Conservation (phyloP, 2,888 invertebrate genomes). For the Cartodere bifasciata region DNA sequence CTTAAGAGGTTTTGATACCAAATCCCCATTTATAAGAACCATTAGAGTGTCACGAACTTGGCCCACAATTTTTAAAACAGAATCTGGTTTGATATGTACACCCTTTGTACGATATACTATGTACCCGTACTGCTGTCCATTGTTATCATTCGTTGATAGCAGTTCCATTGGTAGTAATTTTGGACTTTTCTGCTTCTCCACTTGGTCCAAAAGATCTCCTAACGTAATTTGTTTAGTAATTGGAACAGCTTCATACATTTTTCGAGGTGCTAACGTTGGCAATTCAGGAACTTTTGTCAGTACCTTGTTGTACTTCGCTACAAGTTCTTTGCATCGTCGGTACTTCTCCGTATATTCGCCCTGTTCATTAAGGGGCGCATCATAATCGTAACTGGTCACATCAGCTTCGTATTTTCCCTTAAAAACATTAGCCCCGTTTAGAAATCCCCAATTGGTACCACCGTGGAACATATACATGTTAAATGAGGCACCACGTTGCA, state of each 20-base stretch:
- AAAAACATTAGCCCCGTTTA: constrained; percentile 23
- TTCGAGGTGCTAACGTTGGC: constrained; percentile 30
- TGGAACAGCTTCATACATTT: constrained; percentile 7
- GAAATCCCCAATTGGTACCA: constrained; percentile 70
- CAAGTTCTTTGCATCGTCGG: constrained; percentile 48
- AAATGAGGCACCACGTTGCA: constrained; percentile 36
- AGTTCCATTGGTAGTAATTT: constrained; percentile 27
- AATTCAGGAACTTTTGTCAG: constrained; percentile 26
- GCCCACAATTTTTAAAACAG: constrained; percentile 29
- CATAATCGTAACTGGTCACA: constrained; percentile 45
- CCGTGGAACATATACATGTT: constrained; percentile 89
- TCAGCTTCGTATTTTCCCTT: constrained; percentile 28
- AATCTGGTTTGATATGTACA: constrained; percentile 21
- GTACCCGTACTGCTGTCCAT: constrained; percentile 42
- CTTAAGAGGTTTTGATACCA: constrained; percentile 26
- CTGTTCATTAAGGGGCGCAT: constrained; percentile 78
- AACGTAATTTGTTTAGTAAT: constrained; percentile 12
- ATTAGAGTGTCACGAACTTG: constrained; percentile 39
- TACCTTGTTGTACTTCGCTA: constrained; percentile 26
- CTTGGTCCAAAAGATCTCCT: constrained; percentile 15
- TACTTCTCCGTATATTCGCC: constrained; percentile 85
- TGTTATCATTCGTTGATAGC: constrained; percentile 30
- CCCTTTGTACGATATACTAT: constrained; percentile 37
- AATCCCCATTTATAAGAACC: constrained; percentile 35
- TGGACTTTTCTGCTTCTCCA: constrained; percentile 9